Conservation (phyloP, 2,888 invertebrate genomes). For the Thumatha senex region DNA sequence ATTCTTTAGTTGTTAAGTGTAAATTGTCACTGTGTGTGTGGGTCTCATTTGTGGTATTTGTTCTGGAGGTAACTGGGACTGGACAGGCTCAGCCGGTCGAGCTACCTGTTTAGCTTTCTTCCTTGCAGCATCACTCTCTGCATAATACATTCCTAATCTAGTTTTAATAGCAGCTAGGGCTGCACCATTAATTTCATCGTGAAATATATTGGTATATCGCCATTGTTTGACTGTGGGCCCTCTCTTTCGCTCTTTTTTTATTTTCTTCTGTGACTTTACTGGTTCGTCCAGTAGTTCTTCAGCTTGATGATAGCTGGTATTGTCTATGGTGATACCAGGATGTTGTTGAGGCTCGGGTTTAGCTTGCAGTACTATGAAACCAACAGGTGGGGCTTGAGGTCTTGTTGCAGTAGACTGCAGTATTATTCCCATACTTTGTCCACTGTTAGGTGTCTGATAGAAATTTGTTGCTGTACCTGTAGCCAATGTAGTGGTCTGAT, state of each 20-base stretch:
- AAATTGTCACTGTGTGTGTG: constrained; percentile 73
- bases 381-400: constrained; percentile 57
- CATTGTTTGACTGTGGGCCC: constrained; percentile 81
- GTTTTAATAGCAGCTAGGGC: constrained; percentile 80
- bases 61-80: constrained; percentile 59
- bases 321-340: constrained; percentile 56
- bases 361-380: constrained; percentile 73
- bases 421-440: constrained; percentile 73
- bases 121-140: constrained; percentile 76
- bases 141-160: constrained; percentile 78
- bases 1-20: constrained; percentile 43
- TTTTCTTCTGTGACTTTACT: constrained; percentile 55
- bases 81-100: constrained; percentile 60
- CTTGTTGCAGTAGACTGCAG: constrained; percentile 66
- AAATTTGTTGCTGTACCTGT: constrained; percentile 66
- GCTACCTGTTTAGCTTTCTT: constrained; percentile 70
- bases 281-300: constrained; percentile 44
- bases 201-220: constrained; percentile 82
- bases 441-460: constrained; percentile 71
- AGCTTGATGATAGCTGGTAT: constrained; percentile 48
- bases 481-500: constrained; percentile 66
- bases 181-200: constrained; percentile 81
- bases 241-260: constrained; percentile 71
- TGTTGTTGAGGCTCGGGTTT: constrained; percentile 69
- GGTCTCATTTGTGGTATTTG: constrained; percentile 62